phyloP scores from a whole-genome alignment of 2,113 vertebrate genomes.

The Oceanodroma tethys region DNA sequence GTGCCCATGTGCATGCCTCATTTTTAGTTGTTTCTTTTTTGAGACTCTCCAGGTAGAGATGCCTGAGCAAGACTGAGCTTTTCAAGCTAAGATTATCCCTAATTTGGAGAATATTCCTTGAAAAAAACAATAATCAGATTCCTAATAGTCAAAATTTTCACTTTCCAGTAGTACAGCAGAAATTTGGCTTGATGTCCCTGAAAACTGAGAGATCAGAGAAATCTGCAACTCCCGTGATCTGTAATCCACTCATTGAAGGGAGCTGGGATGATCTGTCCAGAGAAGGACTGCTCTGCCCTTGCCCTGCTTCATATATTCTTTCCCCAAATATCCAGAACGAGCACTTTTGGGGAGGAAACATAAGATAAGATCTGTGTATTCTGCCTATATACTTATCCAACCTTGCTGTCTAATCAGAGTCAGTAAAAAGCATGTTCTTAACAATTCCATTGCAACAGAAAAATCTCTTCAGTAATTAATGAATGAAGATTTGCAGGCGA shows the following conservation, averaged over 20 bases:
- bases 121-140: neutral
- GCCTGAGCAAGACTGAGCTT: neutral
- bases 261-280: neutral
- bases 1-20: rapidly evolving
- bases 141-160: neutral
- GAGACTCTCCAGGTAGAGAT: neutral
- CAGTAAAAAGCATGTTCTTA: neutral
- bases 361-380: neutral
- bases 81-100: neutral
- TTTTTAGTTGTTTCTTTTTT: neutral
- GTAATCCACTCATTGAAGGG: neutral
- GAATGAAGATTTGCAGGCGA: neutral
- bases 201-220: neutral
- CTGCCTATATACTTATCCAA: neutral
- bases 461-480: neutral
- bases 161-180: neutral
- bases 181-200: neutral
- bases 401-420: neutral
- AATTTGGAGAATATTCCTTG: neutral
- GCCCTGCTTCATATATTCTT: neutral
- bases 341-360: neutral
- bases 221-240: rapidly evolving
- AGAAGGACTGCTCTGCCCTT: neutral
- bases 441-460: neutral
- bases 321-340: neutral